phyloP scores from a whole-genome alignment of 1,140 invertebrate species.

The Temnothorax longispinosus region DNA sequence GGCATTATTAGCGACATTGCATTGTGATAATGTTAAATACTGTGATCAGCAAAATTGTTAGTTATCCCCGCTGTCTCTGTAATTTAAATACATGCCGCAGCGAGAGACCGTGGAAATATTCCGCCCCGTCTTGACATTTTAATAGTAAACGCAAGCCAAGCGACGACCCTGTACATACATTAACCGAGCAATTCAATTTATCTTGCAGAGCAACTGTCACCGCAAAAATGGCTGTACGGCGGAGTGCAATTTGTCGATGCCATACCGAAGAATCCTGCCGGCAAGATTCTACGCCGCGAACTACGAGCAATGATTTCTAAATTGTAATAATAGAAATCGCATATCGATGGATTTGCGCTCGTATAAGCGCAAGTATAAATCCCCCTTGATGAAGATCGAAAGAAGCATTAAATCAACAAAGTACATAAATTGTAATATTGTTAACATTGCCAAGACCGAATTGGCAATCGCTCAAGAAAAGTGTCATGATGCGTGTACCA shows the following conservation, averaged over 20 bases:
- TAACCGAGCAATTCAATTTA: constrained; percentile 43
- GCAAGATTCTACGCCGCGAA: constrained; percentile 89
- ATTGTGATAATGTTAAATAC: constrained; percentile 6
- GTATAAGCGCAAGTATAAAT: background rate
- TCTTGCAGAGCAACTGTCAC: constrained; percentile 84
- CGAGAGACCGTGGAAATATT: constrained; percentile 9
- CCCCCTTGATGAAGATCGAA: background rate
- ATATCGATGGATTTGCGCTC: background rate
- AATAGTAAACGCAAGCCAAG: constrained; percentile 24
- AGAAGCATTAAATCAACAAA: background rate
- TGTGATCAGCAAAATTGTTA: constrained; percentile 35
- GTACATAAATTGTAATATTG: background rate
- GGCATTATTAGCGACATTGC: constrained; percentile 26
- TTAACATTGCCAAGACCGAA: background rate
- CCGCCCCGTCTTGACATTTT: constrained; percentile 40
- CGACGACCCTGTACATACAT: constrained; percentile 3
- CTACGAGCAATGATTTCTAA: constrained; percentile 84
- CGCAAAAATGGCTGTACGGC: constrained; percentile 87
- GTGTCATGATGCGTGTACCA: background rate
- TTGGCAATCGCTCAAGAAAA: background rate
- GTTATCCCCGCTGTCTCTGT: background rate
- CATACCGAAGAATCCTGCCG: constrained; percentile 89
- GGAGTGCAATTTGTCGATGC: constrained; percentile 89
- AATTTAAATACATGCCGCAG: constrained; percentile 41
- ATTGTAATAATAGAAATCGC: constrained; percentile 75